Evolutionary conservation across 2,113 vertebrate species (phyloP).

Genomic region (Rissa tridactyla): DNA sequence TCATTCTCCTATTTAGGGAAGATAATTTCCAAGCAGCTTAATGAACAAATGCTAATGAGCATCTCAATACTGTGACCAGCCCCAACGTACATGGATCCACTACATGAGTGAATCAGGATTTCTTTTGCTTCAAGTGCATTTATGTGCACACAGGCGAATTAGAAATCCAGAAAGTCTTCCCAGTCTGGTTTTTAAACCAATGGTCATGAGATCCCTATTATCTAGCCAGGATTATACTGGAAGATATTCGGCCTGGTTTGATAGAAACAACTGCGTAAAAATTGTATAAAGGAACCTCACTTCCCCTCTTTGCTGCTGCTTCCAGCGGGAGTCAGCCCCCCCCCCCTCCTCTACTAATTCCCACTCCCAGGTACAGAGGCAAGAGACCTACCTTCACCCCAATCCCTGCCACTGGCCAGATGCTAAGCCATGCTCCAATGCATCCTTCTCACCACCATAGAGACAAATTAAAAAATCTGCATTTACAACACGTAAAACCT

Average conservation of each 20-base stretch:
- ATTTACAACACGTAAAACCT: background rate
- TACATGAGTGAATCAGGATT: background rate
- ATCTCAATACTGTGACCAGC: background rate
- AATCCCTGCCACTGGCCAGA: background rate
- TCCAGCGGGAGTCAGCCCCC: background rate
- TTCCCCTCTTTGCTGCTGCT: background rate
- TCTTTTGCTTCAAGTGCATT: background rate
- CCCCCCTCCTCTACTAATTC: background rate
- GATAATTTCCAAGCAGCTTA: background rate
- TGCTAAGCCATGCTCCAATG: too few species aligned
- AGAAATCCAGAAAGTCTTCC: background rate
- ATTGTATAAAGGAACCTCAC: background rate
- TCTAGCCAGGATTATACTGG: background rate
- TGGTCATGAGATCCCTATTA: background rate
- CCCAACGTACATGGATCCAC: background rate
- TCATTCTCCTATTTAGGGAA: background rate
- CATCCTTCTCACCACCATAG: background rate
- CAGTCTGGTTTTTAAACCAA: background rate
- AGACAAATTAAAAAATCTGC: background rate
- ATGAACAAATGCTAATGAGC: background rate
- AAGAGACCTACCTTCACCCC: background rate
- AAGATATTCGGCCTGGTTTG: background rate
- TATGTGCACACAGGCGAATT: background rate
- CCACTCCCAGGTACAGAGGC: background rate
- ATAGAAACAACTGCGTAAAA: background rate